Evolutionary conservation across 2,888 invertebrate species (phyloP).

Genomic region (Quadroppia sp.): DNA sequence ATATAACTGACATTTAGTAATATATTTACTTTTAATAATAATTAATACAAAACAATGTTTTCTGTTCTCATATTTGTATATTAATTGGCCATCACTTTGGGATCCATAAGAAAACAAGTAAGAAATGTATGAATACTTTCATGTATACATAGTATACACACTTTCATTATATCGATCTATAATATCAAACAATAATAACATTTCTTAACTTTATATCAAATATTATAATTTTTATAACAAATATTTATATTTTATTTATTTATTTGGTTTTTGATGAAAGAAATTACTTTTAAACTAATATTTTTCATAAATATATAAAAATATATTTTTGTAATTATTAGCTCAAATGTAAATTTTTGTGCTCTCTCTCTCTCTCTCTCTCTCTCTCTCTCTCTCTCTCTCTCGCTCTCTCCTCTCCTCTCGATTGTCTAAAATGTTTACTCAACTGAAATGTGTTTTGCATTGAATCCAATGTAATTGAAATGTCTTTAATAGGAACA

Average conservation of each 20-base stretch:
- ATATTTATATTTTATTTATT: constrained; percentile 19
- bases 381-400: too few species aligned
- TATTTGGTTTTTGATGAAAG: neutral
- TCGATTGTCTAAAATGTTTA: neutral
- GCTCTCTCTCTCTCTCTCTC: neutral
- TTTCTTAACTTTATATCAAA: constrained; percentile 1
- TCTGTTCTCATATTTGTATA: neutral
- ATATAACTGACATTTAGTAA: constrained; percentile 5
- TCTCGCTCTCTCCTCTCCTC: too few species aligned
- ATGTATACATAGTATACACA: too few species aligned
- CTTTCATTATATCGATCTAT: too few species aligned
- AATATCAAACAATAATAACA: too few species aligned
- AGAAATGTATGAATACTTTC: neutral
- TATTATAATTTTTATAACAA: neutral
- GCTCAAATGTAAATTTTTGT: constrained; percentile 8
- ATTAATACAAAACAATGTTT: neutral
- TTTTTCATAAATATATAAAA: neutral
- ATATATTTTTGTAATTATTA: constrained; percentile 7
- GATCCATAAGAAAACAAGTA: neutral
- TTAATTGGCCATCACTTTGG: neutral
- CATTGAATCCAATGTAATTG: constrained; percentile 4
- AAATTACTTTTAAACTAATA: neutral
- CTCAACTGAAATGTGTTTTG: constrained; percentile 6
- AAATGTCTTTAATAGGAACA: constrained; percentile 15
- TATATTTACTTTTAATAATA: neutral